Base-by-base conservation (phyloP, 2,113 vertebrate species). In the Rafetus swinhoei region DNA sequence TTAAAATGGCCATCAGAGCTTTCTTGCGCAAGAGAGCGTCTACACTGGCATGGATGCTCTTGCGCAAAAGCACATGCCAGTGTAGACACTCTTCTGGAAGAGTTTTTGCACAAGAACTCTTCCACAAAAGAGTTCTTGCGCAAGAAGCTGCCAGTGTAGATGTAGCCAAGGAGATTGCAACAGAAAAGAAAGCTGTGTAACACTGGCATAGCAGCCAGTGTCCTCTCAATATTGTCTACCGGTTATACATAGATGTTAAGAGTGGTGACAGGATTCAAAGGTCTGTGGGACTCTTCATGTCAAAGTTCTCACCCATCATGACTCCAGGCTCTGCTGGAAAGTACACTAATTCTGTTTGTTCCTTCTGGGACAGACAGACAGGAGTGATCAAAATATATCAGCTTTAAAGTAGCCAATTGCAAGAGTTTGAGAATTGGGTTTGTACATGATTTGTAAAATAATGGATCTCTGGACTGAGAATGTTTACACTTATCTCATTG, bases 361-460 rank as follows among this genome's bases (percentile, higher is more conserved):
- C 22, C 39, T 0, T 56, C 77, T 10, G 11, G 62, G 8, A 69
- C 32, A 29, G 53, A 53, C 19, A 16, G 8, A 14, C 4, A 22
- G 24, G 69, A 27, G 12, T 15, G 1, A 32, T 32, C 21, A 35
- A 27, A 4, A 59, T 4, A 1, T 13, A 4, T 45, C 32, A 2
- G 56, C 77, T 54, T 8, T 21, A 72, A 1, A 3, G n/a, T 29
- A 3, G 32, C 27, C 29, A 54, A 9, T 39, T 82, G 9, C 81
- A 60, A 4, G 15, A 5, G 22, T 60, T 60, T 29, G 0, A 1
- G 79, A 45, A 72, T 4, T 14, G 6, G 74, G 12, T 76, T 50
- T 76, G 65, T n/a, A 76, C 1, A 1, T 0, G 0, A 14, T 54
- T 24, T 1, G 0, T 0, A 5, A 32, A 25, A 52, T 39, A 50